Base-by-base conservation (phyloP, 1,140 invertebrate species). In the Lasaia peninsularis region DNA sequence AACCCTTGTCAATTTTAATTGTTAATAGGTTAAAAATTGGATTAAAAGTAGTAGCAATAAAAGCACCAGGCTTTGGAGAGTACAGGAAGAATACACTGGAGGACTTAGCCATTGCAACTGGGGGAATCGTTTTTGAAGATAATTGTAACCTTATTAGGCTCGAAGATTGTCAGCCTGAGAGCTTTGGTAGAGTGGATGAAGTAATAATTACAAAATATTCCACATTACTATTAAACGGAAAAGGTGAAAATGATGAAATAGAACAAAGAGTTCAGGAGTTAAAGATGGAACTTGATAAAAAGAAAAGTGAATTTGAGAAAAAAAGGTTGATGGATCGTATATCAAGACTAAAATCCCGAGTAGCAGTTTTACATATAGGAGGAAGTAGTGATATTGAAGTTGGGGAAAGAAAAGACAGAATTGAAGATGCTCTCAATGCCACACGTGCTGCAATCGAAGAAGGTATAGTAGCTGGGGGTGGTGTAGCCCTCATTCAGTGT, bases 51-150 rank as follows among this genome's bases (percentile, higher is more conserved):
- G 98, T 96, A 56, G 98, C 99, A 52, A 98, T 99, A 0, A 99
- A 99, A 86, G 98, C 98, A 1, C 99, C 99, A 60, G 99, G 99
- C 8, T 99, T 99, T 86, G 99, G 98, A 57, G 99, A 99, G 80
- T 99, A 99, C 76, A 93, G 99, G 28, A 99, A 99, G 90, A 95
- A 97, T 16, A 99, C 98, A 0, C 90, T 99, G 0, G 95, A 96
- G 73, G 99, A 99, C 77, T 99, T 99, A 95, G 98, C 99, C 2
- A 96, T 99, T 78, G 93, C 98, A 16, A 96, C 98, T 14, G 99
- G 99, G 65, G 98, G 96, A 56, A 95, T 98, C 84, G 97, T 99
- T 1, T 99, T 99, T 86, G 98, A 98, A 33, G 98, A 99, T 90
- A 99, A 99, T 80, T 97, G 96, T n/a, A 97, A 97, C 82, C 92